These are phyloP conservation scores for Cistogaster globosa DNA, from an alignment of 2,888 invertebrate species.

Conservation along the genomic window DNA sequence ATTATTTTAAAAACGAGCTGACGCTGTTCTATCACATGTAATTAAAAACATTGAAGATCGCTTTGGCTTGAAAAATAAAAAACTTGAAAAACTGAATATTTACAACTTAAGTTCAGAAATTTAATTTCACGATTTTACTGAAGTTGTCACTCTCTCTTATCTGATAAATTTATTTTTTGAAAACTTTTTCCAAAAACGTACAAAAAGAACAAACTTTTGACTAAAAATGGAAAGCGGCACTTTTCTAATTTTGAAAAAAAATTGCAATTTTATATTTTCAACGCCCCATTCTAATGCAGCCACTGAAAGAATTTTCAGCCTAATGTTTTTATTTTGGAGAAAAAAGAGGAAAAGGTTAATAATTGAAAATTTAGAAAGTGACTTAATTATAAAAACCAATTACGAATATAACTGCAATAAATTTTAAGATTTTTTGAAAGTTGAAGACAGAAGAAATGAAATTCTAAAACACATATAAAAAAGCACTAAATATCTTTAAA, in stretches of 20 bases:
- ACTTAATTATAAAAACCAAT: background rate
- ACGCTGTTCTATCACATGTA: constrained; percentile 30
- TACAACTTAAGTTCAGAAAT: no score
- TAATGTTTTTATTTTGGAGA: no score
- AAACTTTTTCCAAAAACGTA: no score
- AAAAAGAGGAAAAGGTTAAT: background rate
- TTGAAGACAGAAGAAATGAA: no score
- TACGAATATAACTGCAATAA: no score
- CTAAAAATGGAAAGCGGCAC: background rate
- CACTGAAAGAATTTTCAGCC: background rate
- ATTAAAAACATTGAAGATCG: constrained; percentile 37
- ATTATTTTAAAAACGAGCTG: constrained; percentile 18
- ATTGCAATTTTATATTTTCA: background rate
- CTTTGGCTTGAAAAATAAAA: constrained; percentile 3
- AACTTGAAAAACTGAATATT: constrained; percentile 9
- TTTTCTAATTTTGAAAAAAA: constrained; percentile 26
- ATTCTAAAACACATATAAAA: no score
- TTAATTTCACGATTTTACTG: constrained; percentile 20
- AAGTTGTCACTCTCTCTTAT: constrained; percentile 3
- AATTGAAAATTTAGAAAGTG: background rate
- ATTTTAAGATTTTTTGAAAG: no score
- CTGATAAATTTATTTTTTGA: background rate
- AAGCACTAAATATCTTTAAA: no score
- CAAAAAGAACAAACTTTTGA: no score
- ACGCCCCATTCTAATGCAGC: background rate